These are phyloP conservation scores for Lathamus discolor DNA, from an alignment of 2,113 vertebrate species.

Conservation along the genomic window DNA sequence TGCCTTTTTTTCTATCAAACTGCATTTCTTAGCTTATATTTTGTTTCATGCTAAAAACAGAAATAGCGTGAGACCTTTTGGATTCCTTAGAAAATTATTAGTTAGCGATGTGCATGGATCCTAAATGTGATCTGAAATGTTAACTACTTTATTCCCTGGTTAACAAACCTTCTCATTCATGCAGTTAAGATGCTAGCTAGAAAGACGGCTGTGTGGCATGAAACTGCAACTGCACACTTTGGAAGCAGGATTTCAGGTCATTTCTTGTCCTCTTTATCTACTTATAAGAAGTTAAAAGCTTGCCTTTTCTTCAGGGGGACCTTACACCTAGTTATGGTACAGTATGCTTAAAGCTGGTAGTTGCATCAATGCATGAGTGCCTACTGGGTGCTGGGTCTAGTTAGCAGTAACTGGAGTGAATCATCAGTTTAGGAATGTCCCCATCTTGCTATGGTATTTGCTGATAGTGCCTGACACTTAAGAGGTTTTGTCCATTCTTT, in stretches of 20 bases:
- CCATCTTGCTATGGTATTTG: not conserved
- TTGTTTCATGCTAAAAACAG: not conserved
- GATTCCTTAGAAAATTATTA: not conserved
- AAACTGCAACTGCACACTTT: not conserved
- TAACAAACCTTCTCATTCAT: not conserved
- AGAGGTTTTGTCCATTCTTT: not conserved
- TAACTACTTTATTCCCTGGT: not conserved
- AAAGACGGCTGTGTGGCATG: not conserved
- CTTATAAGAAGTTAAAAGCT: not conserved
- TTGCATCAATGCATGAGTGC: not conserved
- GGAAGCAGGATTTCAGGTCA: not conserved
- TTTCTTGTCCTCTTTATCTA: not conserved
- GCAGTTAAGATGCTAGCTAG: not conserved
- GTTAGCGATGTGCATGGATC: not conserved
- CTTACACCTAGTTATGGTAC: not conserved
- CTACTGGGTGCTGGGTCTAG: not conserved
- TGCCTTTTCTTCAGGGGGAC: not conserved
- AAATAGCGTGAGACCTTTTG: not conserved
- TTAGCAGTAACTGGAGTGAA: not conserved
- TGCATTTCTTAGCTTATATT: not conserved
- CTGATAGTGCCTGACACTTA: not conserved
- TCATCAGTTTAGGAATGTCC: not conserved
- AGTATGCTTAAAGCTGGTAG: not conserved
- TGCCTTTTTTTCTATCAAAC: not conserved
- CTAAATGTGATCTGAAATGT: not conserved